Percentiles rank a stretch among this genome's conserved stretches.
Conservation (phyloP, 2,888 invertebrate species). For the Pseudanteris insignis region DNA sequence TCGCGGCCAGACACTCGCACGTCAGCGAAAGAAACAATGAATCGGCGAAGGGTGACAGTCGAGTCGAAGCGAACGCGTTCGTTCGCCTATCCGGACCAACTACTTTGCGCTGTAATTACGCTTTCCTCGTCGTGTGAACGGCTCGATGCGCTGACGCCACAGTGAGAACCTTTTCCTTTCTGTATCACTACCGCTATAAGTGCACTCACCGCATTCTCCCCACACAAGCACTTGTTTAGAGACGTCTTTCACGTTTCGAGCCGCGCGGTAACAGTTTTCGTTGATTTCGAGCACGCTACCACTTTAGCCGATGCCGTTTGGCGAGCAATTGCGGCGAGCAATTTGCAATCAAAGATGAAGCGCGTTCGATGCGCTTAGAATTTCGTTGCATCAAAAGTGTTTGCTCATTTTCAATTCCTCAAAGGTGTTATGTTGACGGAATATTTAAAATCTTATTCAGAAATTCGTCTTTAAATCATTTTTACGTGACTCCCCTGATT, state of each 20-base stretch:
- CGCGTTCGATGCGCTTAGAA: too few species aligned
- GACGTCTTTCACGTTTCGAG: constrained; percentile 29
- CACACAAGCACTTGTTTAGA: constrained; percentile 32
- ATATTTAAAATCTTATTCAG: too few species aligned
- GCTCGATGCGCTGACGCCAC: constrained; percentile 35
- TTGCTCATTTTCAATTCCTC: too few species aligned
- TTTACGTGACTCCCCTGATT: too few species aligned
- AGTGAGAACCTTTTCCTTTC: constrained; percentile 37
- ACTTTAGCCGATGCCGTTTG: constrained; percentile 15
- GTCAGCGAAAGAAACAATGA: constrained; percentile 35
- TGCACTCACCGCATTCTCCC: constrained; percentile 26
- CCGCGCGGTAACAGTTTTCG: constrained; percentile 20
- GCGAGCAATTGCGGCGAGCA: neutral
- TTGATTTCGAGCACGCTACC: constrained; percentile 11
- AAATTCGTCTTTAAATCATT: too few species aligned
- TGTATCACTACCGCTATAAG: constrained; percentile 32
- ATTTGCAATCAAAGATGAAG: constrained; percentile 6
- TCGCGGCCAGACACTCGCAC: constrained; percentile 25
- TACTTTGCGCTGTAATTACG: constrained; percentile 54
- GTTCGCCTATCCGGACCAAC: constrained; percentile 48
- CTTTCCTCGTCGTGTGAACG: constrained; percentile 50
- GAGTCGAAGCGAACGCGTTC: constrained; percentile 47
- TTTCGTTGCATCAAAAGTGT: too few species aligned
- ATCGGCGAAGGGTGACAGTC: constrained; percentile 8
- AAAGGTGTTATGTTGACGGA: too few species aligned